Percentiles rank a stretch among this genome's conserved stretches.
Conservation (phyloP, 2,888 invertebrate species). For the Macaria liturata region DNA sequence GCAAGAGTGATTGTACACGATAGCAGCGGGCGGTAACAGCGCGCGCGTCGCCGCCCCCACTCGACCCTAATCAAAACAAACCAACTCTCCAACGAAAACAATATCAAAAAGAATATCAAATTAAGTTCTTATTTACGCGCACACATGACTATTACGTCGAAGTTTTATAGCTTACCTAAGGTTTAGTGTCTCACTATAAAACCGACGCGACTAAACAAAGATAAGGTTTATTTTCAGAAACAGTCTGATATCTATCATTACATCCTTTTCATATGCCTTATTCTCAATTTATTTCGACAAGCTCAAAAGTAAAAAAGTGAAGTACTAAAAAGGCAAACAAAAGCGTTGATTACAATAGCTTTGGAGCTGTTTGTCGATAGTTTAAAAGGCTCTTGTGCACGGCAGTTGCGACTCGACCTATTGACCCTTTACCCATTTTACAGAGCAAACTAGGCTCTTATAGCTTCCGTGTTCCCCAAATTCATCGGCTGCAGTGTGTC, state of each 20-base stretch:
- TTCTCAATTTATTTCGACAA: no score
- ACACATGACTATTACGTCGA: conserved; percentile 16
- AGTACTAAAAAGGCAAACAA: no score
- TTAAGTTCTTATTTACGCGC: conserved; percentile 23
- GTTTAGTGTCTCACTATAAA: conserved; percentile 10
- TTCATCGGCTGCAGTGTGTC: conserved; percentile 29
- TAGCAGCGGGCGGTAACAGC: conserved; percentile 57
- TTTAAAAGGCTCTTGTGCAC: background rate
- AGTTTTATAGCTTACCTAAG: conserved; percentile 8
- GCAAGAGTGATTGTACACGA: conserved; percentile 59
- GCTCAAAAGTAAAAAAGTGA: no score
- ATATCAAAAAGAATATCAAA: conserved; percentile 34
- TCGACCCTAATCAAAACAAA: conserved; percentile 51
- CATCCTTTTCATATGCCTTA: no score
- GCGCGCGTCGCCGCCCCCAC: conserved; percentile 53
- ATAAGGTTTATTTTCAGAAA: background rate
- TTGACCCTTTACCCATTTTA: conserved; percentile 27
- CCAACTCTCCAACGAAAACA: conserved; percentile 44
- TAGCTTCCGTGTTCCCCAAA: conserved; percentile 35
- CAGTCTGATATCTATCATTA: no score
- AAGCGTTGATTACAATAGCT: background rate
- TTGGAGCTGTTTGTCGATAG: conserved; percentile 1
- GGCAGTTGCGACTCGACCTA: conserved; percentile 29
- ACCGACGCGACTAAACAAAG: background rate
- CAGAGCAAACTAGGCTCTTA: conserved; percentile 3